Base-by-base conservation (phyloP, 2,888 invertebrate genomes). In the Aethes cnicana region DNA sequence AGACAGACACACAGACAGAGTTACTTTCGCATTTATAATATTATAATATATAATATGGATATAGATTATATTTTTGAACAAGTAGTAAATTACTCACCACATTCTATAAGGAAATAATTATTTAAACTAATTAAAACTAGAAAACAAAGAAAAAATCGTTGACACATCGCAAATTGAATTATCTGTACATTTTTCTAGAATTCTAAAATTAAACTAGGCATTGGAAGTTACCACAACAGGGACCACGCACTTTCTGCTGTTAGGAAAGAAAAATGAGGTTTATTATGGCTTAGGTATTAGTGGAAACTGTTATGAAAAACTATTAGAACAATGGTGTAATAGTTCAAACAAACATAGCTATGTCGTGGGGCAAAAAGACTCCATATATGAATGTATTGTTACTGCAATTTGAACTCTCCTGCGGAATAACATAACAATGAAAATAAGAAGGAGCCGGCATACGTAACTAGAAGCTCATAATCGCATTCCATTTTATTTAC, bases 21-120 rank as follows among this genome's bases (percentile, higher is more conserved):
- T n/a, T n/a, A n/a, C n/a, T n/a, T n/a, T n/a, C n/a, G n/a, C n/a
- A n/a, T n/a, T n/a, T n/a, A n/a, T n/a, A n/a, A n/a, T n/a, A n/a
- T n/a, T n/a, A n/a, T n/a, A n/a, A n/a, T n/a, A n/a, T n/a, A n/a
- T n/a, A n/a, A n/a, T n/a, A n/a, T n/a, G n/a, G n/a, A n/a, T n/a
- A n/a, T 8, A 14, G 14, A 30, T 26, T 11, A 11, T 26, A 26
- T 5, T 7, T 26, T 26, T 26, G 26, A 9, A n/a, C 26, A n/a
- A 9, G 26, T 26, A n/a, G n/a, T n/a, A n/a, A n/a, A n/a, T n/a
- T n/a, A 48, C 72, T 72, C 69, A 81, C 82, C 82, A 44, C 69
- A 64, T 44, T 66, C 54, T 53, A 73, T 64, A 47, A 42, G 42
- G 37, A 18, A 44, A 36, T 55, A 47, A 50, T 55, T 57, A 53